These are phyloP conservation scores for Suillia variegata DNA, from an alignment of 2,888 invertebrate species.

Conservation along the genomic window DNA sequence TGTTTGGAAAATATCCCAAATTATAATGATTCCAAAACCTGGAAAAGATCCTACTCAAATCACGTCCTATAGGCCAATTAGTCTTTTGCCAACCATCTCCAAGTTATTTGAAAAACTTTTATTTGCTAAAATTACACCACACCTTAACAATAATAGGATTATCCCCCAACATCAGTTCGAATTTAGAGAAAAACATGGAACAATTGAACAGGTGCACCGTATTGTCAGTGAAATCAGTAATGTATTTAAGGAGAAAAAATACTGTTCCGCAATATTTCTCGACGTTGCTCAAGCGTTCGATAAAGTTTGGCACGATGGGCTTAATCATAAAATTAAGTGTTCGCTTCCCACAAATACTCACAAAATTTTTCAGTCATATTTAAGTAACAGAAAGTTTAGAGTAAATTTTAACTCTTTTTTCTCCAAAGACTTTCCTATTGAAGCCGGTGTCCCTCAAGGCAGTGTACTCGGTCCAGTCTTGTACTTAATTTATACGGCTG, in stretches of 20 bases:
- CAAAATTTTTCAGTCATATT: background rate
- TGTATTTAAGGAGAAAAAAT: background rate
- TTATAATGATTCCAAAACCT: background rate
- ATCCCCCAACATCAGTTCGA: background rate
- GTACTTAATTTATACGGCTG: background rate
- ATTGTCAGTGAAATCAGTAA: background rate
- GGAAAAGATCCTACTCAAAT: background rate
- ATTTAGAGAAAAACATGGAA: background rate
- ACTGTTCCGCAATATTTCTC: constrained; percentile 5
- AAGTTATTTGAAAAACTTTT: no score
- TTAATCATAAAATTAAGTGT: background rate
- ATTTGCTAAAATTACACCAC: no score
- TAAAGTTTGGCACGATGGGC: constrained; percentile 9
- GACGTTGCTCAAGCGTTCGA: constrained; percentile 12
- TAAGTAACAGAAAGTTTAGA: background rate
- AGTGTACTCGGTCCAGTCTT: background rate
- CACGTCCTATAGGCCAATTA: background rate
- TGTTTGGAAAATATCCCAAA: background rate
- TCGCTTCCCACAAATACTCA: background rate
- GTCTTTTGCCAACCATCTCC: no score
- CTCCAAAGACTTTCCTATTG: background rate
- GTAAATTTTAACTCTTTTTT: background rate
- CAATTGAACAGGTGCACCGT: constrained; percentile 7
- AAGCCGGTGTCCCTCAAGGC: background rate
- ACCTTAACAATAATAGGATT: no score